phyloP scores from a whole-genome alignment of 2,888 invertebrate genomes.

The Leptopilina drosophilae region DNA sequence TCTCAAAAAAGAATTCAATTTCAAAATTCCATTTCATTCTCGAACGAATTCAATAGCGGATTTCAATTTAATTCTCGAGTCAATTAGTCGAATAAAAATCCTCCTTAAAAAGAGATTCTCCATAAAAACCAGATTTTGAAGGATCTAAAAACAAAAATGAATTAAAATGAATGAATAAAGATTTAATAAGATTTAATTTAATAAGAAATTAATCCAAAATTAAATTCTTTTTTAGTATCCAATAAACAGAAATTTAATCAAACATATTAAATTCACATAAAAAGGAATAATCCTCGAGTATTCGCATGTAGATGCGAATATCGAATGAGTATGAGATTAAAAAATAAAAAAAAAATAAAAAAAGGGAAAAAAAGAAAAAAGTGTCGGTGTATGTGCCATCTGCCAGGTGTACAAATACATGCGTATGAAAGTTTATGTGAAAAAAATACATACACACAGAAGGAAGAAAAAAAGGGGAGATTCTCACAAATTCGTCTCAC shows the following conservation, averaged over 20 bases:
- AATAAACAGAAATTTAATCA: not conserved
- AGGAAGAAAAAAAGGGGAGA: conserved; percentile 42
- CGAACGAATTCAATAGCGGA: no score
- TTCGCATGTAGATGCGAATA: not conserved
- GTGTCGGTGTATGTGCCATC: conserved; percentile 61
- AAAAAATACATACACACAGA: not conserved
- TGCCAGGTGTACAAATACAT: conserved; percentile 58
- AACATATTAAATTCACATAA: no score
- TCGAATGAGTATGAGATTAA: conserved; percentile 42
- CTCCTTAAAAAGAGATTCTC: no score
- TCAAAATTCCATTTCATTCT: no score
- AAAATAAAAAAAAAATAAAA: not conserved
- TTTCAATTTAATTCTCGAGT: no score
- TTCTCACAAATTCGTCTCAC: conserved; percentile 61
- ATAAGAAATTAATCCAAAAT: not conserved
- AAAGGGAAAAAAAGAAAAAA: not conserved
- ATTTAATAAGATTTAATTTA: not conserved
- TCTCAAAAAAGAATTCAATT: no score
- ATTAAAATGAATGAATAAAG: no score
- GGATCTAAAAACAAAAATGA: no score
- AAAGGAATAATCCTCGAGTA: no score
- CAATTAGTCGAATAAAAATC: no score
- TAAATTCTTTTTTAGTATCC: not conserved
- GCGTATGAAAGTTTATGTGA: conserved; percentile 42
- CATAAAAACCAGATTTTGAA: no score